Evolutionary conservation across 2,797 vertebrate genomes (phyloP).

Genomic region (Cheirogaleus major): DNA sequence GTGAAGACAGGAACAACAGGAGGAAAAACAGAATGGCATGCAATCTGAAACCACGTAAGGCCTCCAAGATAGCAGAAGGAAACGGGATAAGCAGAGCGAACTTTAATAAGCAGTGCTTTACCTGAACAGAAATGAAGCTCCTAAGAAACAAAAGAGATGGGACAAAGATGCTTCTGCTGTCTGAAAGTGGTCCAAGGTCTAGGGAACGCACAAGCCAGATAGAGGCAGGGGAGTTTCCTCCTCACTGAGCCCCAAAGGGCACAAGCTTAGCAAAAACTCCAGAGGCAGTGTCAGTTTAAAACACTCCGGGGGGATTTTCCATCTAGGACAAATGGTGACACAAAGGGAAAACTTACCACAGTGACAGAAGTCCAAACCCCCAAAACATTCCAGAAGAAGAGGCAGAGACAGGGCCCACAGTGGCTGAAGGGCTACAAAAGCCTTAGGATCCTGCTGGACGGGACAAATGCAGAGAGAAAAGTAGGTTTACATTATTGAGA

Average conservation of each 20-base stretch:
- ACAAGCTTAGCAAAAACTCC: background rate
- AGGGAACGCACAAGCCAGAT: background rate
- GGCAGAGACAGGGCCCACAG: background rate
- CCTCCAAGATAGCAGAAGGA: background rate
- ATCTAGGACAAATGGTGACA: background rate
- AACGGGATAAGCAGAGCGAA: fast-evolving
- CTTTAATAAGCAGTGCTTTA: background rate
- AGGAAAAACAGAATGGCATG: background rate
- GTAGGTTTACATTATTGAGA: background rate
- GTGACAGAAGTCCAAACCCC: background rate
- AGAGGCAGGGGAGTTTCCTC: background rate
- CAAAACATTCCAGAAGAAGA: background rate
- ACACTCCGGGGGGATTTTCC: background rate
- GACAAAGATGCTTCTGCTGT: background rate
- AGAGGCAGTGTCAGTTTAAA: background rate
- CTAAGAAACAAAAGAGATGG: background rate
- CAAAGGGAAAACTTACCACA: constrained; percentile 15
- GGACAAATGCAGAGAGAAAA: background rate
- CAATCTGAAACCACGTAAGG: too few relatives aligned
- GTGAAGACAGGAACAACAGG: background rate
- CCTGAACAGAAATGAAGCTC: background rate
- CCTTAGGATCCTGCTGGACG: background rate
- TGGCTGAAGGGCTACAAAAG: background rate
- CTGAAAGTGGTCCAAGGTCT: background rate
- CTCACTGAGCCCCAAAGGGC: background rate